Evolutionary conservation across 2,113 vertebrate species (phyloP).

Genomic region (Arvicanthis niloticus): DNA sequence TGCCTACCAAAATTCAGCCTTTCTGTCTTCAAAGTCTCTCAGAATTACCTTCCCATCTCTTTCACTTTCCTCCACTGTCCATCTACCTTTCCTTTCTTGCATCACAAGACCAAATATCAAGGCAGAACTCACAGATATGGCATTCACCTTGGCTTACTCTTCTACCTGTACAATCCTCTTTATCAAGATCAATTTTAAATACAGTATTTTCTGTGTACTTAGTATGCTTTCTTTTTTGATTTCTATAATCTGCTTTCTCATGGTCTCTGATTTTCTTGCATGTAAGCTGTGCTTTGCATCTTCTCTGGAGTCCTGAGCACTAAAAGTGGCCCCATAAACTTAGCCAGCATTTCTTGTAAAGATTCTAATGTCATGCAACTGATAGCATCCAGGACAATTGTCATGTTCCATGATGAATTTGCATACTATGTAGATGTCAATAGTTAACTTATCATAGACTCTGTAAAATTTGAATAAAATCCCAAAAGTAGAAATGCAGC

Average conservation of each 20-base stretch:
- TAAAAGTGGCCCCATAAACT: neutral
- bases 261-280: neutral
- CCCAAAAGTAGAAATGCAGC: neutral
- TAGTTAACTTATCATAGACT: neutral
- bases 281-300: neutral
- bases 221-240: neutral
- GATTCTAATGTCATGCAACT: neutral
- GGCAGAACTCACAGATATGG: neutral
- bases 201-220: neutral
- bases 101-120: constrained; percentile 23
- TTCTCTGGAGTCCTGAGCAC: neutral
- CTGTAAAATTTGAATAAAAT: neutral
- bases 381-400: neutral
- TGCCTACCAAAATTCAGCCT: neutral
- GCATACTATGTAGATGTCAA: neutral
- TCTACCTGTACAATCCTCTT: neutral
- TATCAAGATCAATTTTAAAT: neutral
- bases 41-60: neutral
- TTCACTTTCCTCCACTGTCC: neutral
- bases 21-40: neutral
- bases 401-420: neutral
- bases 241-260: neutral
- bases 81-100: neutral
- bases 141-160: neutral
- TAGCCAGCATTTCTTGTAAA: neutral